These are phyloP conservation scores for Thryonomys swinderianus DNA, from an alignment of 2,113 vertebrate species.

Conservation along the genomic window DNA sequence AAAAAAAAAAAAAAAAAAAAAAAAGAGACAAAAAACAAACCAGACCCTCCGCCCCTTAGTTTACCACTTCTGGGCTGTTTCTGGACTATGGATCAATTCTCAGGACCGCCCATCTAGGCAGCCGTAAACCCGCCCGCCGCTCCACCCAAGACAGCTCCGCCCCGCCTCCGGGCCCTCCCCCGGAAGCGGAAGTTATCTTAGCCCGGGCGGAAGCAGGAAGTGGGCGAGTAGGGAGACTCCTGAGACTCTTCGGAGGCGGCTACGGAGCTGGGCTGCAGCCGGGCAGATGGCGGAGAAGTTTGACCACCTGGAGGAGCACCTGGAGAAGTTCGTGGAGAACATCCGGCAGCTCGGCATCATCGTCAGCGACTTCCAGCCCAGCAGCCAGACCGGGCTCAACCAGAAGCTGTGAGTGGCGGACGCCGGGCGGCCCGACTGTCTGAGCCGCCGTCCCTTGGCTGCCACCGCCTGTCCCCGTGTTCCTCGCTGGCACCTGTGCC, in stretches of 20 bases:
- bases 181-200: slow-evolving; percentile 37
- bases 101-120: too few species aligned
- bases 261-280: rapidly evolving
- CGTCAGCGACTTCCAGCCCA: slow-evolving; percentile 99
- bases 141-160: background rate
- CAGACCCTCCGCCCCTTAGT: too few species aligned
- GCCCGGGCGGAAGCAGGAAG: slow-evolving; percentile 69
- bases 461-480: background rate
- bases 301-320: slow-evolving; percentile 96
- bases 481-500: background rate
- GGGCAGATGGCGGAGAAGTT: slow-evolving; percentile 95
- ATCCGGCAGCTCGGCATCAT: slow-evolving; percentile 99
- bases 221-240: rapidly evolving
- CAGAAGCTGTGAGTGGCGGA: slow-evolving; percentile 93
- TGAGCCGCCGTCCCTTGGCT: background rate
- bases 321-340: slow-evolving; percentile 99
- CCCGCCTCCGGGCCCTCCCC: background rate
- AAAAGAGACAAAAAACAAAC: too few species aligned
- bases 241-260: rapidly evolving
- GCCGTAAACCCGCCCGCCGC: background rate
- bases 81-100: background rate
- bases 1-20: too few species aligned
- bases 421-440: background rate
- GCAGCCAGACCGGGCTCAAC: slow-evolving; percentile 97
- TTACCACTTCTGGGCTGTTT: background rate